These are phyloP conservation scores for Mimachlamys varia DNA, from an alignment of 2,888 invertebrate genomes.

Conservation along the genomic window DNA sequence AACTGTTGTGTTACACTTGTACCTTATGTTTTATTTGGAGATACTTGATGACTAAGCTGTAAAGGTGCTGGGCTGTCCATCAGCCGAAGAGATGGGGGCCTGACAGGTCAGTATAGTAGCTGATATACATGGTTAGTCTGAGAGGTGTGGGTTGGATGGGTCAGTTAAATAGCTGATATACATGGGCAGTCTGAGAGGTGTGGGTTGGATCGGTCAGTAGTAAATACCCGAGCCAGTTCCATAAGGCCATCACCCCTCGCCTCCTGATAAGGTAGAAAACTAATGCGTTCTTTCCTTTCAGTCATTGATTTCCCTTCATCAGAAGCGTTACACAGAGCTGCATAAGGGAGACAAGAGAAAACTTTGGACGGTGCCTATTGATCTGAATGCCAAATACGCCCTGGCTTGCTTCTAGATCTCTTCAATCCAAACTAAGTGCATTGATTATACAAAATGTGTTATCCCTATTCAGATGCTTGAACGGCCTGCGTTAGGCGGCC, in stretches of 20 bases:
- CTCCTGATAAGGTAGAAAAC: not conserved
- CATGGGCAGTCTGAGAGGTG: no score
- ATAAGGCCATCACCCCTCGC: not conserved
- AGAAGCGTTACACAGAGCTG: not conserved
- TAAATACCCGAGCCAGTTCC: not conserved
- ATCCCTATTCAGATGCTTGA: not conserved
- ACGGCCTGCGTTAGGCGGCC: not conserved
- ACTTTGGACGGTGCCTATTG: not conserved
- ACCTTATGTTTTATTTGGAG: no score
- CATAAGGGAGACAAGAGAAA: not conserved
- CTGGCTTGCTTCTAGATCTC: constrained; percentile 1
- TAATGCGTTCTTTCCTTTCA: not conserved
- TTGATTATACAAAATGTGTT: constrained; percentile 15
- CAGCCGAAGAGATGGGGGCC: no score
- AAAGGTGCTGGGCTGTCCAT: no score
- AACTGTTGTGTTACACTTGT: no score
- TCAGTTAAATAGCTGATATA: no score
- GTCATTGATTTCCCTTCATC: not conserved
- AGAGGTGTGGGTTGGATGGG: no score
- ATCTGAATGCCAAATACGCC: constrained; percentile 29
- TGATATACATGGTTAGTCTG: no score
- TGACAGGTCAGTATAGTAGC: no score
- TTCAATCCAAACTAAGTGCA: constrained; percentile 22
- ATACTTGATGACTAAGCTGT: no score
- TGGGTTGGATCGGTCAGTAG: no score